Evolutionary conservation across 2,797 vertebrate genomes (phyloP).

Genomic region (Squalus acanthias): DNA sequence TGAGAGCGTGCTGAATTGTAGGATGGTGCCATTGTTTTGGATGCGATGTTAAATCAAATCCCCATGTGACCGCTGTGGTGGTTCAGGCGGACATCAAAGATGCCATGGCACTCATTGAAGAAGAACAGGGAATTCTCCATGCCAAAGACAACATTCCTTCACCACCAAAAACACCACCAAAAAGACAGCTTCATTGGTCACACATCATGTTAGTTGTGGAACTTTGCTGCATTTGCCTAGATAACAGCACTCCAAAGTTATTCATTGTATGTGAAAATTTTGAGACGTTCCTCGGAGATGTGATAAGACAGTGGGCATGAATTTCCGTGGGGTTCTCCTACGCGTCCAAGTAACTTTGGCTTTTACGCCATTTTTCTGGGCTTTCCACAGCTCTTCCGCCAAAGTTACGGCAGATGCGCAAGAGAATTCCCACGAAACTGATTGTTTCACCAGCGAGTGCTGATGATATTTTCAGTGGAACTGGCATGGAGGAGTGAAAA

Average conservation of each 20-base stretch:
- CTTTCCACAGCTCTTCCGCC: not conserved
- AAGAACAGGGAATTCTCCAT: not conserved
- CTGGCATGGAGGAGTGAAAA: not conserved
- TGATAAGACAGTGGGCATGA: not conserved
- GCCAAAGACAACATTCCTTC: not conserved
- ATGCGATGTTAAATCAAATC: not conserved
- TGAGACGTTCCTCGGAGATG: not conserved
- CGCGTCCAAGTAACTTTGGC: too few relatives aligned
- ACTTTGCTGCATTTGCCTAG: not conserved
- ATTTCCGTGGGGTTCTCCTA: not conserved
- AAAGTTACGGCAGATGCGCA: not conserved
- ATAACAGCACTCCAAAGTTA: not conserved
- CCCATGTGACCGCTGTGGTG: not conserved
- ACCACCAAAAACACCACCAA: not conserved
- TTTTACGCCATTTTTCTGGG: not conserved
- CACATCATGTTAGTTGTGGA: not conserved
- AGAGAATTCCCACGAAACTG: not conserved
- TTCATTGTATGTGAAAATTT: not conserved
- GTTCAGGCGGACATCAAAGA: not conserved
- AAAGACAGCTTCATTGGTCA: not conserved
- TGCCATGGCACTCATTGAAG: not conserved
- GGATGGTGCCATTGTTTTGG: not conserved
- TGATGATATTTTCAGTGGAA: not conserved
- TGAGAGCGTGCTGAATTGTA: not conserved
- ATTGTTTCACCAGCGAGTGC: not conserved